phyloP scores from a whole-genome alignment of 2,113 vertebrate species.

The Jaculus jaculus region DNA sequence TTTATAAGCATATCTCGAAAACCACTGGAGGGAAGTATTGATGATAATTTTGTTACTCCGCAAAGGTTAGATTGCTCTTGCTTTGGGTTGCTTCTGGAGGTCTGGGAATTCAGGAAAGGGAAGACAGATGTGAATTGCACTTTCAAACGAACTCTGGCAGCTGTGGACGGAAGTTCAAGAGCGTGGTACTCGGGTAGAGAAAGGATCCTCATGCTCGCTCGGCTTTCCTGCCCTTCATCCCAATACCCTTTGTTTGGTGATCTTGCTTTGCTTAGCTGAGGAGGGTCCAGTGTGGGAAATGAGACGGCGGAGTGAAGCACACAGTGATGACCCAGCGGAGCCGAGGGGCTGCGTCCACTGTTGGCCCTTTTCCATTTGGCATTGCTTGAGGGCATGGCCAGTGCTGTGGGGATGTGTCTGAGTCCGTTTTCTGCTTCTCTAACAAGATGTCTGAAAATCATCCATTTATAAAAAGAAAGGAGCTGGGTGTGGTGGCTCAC shows the following conservation, averaged over 20 bases:
- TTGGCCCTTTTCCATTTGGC: neutral
- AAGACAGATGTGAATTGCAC: neutral
- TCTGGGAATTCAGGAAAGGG: neutral
- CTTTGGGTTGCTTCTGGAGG: slow-evolving; percentile 19
- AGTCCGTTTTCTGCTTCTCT: neutral
- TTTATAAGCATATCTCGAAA: slow-evolving; percentile 55
- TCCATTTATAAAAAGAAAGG: no score
- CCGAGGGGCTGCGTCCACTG: neutral
- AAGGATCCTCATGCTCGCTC: neutral
- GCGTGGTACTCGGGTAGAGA: neutral
- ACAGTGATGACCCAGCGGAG: neutral
- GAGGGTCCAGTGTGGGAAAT: neutral
- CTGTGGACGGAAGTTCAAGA: neutral
- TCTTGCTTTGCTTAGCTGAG: neutral
- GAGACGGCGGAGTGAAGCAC: accelerated
- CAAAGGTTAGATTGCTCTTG: neutral
- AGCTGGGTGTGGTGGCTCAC: no score
- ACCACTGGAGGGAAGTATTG: neutral
- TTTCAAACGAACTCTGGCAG: neutral
- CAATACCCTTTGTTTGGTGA: neutral
- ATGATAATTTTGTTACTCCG: slow-evolving; percentile 45
- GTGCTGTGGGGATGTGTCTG: neutral
- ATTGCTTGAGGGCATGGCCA: neutral
- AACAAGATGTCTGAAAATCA: neutral
- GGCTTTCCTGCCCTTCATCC: neutral